These are phyloP conservation scores for Cosmia pyralina DNA, from an alignment of 2,888 invertebrate species.

Conservation along the genomic window DNA sequence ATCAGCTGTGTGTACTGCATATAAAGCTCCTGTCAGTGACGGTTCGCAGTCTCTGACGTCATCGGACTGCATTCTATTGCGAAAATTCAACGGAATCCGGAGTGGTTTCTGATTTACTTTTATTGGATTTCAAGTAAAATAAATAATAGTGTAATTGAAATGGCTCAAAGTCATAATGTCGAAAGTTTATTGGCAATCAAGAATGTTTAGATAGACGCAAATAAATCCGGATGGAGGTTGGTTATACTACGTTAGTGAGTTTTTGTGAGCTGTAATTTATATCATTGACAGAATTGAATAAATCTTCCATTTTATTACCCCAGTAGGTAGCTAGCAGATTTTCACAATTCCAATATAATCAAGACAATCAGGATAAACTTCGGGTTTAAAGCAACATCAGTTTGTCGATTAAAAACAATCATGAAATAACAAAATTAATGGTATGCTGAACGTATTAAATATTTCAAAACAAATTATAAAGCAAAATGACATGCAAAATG, in stretches of 20 bases:
- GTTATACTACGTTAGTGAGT: constrained; percentile 18
- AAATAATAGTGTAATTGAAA: constrained; percentile 51
- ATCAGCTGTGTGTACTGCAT: constrained; percentile 74
- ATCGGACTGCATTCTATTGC: constrained; percentile 21
- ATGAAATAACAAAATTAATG: background rate
- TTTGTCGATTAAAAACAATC: background rate
- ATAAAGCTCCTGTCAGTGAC: constrained; percentile 56
- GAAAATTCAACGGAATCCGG: constrained; percentile 31
- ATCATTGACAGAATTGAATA: constrained; percentile 24
- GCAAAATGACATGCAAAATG: no score
- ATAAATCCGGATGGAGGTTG: constrained; percentile 45
- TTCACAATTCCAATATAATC: constrained; percentile 1
- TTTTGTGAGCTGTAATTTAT: constrained; percentile 36
- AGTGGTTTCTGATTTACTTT: constrained; percentile 33
- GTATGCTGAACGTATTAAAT: background rate
- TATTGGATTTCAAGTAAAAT: constrained; percentile 33
- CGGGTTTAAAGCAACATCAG: background rate
- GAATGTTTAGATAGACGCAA: constrained; percentile 47
- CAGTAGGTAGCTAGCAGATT: background rate
- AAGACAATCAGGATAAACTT: constrained; percentile 1
- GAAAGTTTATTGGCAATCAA: constrained; percentile 58
- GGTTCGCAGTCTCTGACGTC: constrained; percentile 40
- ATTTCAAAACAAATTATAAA: background rate
- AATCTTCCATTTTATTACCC: constrained; percentile 29
- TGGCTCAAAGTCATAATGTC: constrained; percentile 53